Evolutionary conservation across 2,797 vertebrate genomes (phyloP).

Genomic region (Taeniopygia guttata): DNA sequence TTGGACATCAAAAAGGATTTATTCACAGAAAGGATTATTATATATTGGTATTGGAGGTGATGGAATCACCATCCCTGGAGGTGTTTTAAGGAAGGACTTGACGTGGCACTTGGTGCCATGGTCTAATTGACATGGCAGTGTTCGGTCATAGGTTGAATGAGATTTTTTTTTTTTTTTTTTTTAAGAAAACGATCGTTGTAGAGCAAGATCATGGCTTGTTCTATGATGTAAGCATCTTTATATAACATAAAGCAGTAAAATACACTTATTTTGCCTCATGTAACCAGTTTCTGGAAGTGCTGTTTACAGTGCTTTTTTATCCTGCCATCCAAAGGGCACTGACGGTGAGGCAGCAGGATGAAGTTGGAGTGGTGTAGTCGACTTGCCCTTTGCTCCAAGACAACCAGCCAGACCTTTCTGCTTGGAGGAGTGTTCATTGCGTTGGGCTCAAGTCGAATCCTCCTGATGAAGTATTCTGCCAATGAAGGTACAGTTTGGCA

Average conservation of each 20-base stretch:
- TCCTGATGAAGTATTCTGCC: constrained; percentile 92
- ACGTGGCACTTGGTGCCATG: accelerated
- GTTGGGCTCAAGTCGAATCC: constrained; percentile 89
- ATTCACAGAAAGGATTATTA: not conserved
- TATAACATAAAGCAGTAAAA: not conserved
- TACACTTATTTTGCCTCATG: not conserved
- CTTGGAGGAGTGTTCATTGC: constrained; percentile 84
- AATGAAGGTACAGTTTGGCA: constrained; percentile 82
- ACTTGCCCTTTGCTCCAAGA: constrained; percentile 74
- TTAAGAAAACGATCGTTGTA: not conserved
- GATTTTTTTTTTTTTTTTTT: not conserved
- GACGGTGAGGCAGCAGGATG: constrained; percentile 53
- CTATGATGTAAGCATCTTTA: not conserved
- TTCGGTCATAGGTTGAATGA: accelerated
- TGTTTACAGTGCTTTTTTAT: not conserved
- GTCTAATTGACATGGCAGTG: not conserved
- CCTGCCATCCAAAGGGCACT: constrained; percentile 50
- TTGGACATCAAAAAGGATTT: not conserved
- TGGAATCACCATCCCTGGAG: not conserved
- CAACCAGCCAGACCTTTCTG: constrained; percentile 81
- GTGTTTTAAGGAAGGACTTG: not conserved
- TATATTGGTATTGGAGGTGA: not conserved
- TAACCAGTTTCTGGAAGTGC: not conserved
- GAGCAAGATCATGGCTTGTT: not conserved
- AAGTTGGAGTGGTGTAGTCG: constrained; percentile 66